A percentile compares a stretch with the other conserved stretches of the same genome.
phyloP scores from a whole-genome alignment of 2,113 vertebrate species.

The Ochotona curzoniae region DNA sequence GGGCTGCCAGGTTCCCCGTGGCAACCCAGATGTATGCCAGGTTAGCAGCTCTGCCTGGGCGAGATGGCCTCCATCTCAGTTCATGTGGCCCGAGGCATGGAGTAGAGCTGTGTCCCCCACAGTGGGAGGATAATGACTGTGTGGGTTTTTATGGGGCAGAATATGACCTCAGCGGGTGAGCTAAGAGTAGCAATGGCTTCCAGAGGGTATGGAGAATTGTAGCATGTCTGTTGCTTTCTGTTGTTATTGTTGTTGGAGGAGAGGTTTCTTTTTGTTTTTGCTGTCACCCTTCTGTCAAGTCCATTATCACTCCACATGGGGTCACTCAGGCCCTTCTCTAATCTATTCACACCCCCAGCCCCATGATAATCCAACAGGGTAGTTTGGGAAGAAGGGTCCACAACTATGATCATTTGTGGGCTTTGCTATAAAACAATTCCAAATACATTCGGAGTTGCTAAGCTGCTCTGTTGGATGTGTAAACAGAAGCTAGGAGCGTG shows the following conservation, averaged over 20 bases:
- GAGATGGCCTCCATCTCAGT: not conserved
- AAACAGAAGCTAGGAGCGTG: not conserved
- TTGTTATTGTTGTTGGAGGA: not conserved
- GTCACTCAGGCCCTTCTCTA: constrained; percentile 25
- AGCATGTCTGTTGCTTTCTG: not conserved
- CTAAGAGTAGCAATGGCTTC: constrained; percentile 14
- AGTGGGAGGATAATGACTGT: constrained; percentile 56
- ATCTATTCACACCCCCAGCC: not conserved
- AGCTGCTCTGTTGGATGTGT: not conserved
- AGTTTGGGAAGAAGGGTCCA: not conserved
- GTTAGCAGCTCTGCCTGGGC: constrained; percentile 66
- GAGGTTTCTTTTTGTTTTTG: not conserved
- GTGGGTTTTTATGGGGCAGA: constrained; percentile 61
- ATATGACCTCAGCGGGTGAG: constrained; percentile 56
- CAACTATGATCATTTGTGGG: not conserved
- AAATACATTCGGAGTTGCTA: not conserved
- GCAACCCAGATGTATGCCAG: constrained; percentile 80
- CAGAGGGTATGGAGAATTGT: not conserved
- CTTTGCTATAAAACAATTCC: not conserved
- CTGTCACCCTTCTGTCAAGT: not conserved
- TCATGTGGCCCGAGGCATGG: constrained; percentile 1
- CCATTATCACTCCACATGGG: not conserved
- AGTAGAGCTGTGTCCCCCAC: not conserved
- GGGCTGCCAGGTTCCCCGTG: constrained; percentile 75
- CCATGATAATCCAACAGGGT: not conserved